phyloP scores from a whole-genome alignment of 64 coral and sea anemone genomes.

The Porites australiensis region DNA sequence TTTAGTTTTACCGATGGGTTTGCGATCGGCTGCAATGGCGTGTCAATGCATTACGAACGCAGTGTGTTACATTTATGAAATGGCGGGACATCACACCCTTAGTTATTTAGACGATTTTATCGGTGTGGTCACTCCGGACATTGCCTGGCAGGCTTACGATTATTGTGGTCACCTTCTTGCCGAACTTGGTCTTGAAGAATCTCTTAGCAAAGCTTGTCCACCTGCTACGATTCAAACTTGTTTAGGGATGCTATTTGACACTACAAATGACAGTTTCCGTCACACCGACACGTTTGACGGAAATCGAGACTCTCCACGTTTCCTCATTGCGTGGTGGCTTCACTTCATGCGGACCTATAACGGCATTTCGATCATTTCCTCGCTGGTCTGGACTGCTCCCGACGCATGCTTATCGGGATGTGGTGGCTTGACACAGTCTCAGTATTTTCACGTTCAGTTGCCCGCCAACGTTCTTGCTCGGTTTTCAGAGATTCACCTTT shows the following conservation, averaged over 20 bases:
- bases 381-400: neutral
- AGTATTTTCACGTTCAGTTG: neutral
- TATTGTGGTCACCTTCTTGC: neutral
- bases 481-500: conserved; percentile 18
- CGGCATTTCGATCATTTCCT: neutral
- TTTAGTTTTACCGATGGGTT: neutral
- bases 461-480: neutral
- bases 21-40: neutral
- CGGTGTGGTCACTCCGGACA: neutral
- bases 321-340: neutral
- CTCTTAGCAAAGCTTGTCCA: neutral
- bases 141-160: neutral
- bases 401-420: conserved; percentile 31
- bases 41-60: neutral
- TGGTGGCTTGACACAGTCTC: neutral
- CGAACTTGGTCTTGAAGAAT: conserved; percentile 25
- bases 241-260: conserved; percentile 24
- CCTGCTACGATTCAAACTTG: neutral
- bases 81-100: neutral
- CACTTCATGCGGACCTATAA: neutral
- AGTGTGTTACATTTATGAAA: neutral
- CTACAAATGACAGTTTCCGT: conserved; percentile 29
- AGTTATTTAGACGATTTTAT: conserved; percentile 18
- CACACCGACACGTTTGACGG: neutral
- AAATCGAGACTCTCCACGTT: neutral